Percentiles rank a stretch among this genome's conserved stretches.
phyloP scores from a whole-genome alignment of 2,797 vertebrate genomes.

The Podargus strigoides region DNA sequence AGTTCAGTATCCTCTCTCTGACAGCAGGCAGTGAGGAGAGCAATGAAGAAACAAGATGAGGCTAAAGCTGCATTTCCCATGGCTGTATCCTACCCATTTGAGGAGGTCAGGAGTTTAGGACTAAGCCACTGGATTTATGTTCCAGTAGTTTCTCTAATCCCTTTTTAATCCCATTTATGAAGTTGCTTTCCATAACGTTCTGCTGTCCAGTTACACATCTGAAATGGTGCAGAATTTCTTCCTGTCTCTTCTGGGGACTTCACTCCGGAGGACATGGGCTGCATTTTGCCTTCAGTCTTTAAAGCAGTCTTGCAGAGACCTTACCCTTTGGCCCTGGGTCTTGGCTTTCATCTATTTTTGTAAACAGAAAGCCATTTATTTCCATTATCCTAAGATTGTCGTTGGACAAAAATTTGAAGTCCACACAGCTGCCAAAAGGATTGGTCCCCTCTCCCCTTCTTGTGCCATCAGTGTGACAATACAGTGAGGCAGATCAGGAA shows the following conservation, averaged over 20 bases:
- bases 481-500: not conserved
- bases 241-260: not conserved
- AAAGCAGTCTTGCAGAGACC: not conserved
- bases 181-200: not conserved
- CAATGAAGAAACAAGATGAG: fast-evolving
- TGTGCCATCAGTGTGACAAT: not conserved
- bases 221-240: not conserved
- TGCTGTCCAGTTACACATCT: not conserved
- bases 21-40: not conserved
- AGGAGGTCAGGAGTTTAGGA: not conserved
- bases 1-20: not conserved
- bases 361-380: not conserved
- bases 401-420: not conserved
- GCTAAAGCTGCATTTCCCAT: not conserved
- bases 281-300: not conserved
- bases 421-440: not conserved
- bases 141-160: not conserved
- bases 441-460: not conserved
- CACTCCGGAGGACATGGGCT: not conserved
- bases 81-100: not conserved
- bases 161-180: not conserved
- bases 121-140: not conserved
- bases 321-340: not conserved
- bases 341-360: not conserved
- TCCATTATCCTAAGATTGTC: not conserved